Base-by-base conservation (phyloP, 2,888 invertebrate genomes). In the Globia sparganii region DNA sequence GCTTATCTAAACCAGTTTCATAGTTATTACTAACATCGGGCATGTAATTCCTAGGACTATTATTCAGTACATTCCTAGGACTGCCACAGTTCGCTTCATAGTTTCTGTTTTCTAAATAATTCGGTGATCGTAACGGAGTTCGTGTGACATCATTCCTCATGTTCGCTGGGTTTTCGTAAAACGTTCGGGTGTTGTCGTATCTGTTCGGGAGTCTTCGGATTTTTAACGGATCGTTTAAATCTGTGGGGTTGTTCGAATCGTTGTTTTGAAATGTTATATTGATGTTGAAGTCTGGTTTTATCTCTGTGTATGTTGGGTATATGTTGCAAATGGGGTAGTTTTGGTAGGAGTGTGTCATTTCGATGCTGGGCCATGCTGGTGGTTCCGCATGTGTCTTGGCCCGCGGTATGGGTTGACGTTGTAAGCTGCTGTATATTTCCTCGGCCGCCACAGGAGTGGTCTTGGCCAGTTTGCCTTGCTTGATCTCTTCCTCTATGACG, bases 401-500 rank as follows among this genome's bases (percentile, higher is more conserved):
- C 40, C 97, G 92, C 0, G 98, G 98, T 83, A 98, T 98, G 0
- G 98, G 98, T 88, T 98, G 98, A 40, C 97, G 81, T 75, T 97
- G 97, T 1, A 97, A 84, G 31, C 97, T 97, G 90, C 96, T 96
- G 92, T 97, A 97, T 78, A 97, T 97, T 80, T 97, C 97, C n/a
- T 97, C 97, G 0, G 96, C 97, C 1, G 97, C 96, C 0, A 96
- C 95, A 0, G 96, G 96, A 0, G 96, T 94, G 75, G 97, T 97
- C 90, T 97, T 94, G 83, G 96, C 98, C 0, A 98, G 94, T 92
- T 98, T 98, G 0, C 98, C 98, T 87, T 98, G 98, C 89, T 98
- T 98, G 73, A 99, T 98, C 93, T 99, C 99, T 90, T 99, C 98
- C 90, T 99, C 98, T 72, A 96, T 96, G 37, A 96, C 98, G 80